These are phyloP conservation scores for Bathynomus jamesi DNA, from an alignment of 1,140 invertebrate species.

Conservation along the genomic window DNA sequence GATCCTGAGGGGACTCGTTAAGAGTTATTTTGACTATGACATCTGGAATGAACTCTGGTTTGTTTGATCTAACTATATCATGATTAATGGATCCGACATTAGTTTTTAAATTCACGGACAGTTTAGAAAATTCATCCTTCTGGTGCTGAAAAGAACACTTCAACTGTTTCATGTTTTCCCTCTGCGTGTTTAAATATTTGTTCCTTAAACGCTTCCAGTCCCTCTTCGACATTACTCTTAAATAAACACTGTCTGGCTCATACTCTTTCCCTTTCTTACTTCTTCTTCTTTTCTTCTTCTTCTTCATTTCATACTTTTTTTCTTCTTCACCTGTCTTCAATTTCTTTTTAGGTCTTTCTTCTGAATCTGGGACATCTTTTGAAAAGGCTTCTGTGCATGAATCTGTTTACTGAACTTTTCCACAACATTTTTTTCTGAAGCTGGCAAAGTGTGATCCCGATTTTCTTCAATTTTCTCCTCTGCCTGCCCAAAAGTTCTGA, in stretches of 20 bases:
- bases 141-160: not conserved
- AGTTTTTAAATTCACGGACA: not conserved
- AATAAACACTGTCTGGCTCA: slow-evolving; percentile 20
- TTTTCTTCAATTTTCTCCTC: too few relatives aligned
- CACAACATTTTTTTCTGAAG: too few relatives aligned
- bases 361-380: not conserved
- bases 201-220: slow-evolving; percentile 27
- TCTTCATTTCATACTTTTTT: not conserved
- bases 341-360: not conserved
- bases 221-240: slow-evolving; percentile 24
- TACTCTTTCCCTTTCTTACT: slow-evolving; percentile 23
- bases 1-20: slow-evolving; percentile 22
- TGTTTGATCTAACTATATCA: not conserved
- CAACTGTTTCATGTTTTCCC: slow-evolving; percentile 20
- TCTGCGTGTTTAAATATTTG: slow-evolving; percentile 23
- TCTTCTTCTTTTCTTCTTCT: slow-evolving; percentile 26
- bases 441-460: too few relatives aligned
- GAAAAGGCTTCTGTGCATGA: not conserved
- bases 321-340: slow-evolving; percentile 1
- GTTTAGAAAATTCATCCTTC: not conserved
- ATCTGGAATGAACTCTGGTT: slow-evolving; percentile 19
- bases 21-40: slow-evolving; percentile 23
- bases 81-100: not conserved
- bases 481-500: not conserved
- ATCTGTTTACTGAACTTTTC: too few relatives aligned